Evolutionary conservation across 2,113 vertebrate species (phyloP).

Genomic region (Mola mola): DNA sequence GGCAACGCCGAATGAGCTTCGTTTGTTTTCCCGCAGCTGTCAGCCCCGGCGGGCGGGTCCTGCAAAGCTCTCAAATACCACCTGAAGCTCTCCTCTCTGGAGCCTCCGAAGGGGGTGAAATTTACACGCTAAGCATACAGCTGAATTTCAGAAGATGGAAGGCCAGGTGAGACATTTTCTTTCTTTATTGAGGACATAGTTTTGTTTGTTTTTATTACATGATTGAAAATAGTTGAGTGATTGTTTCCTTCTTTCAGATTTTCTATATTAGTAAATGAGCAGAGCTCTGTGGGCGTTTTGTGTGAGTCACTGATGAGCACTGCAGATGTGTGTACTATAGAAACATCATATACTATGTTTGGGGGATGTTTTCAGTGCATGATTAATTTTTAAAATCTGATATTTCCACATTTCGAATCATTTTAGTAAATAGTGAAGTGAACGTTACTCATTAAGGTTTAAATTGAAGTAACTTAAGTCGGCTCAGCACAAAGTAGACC

Average conservation of each 20-base stretch:
- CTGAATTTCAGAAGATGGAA: conserved; percentile 62
- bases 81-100: conserved; percentile 30
- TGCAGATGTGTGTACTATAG: conserved; percentile 17
- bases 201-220: too few relatives aligned
- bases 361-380: too few relatives aligned
- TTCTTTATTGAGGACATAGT: neutral
- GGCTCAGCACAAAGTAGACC: neutral
- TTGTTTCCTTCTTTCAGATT: too few relatives aligned
- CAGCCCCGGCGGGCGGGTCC: conserved; percentile 53
- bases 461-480: too few relatives aligned
- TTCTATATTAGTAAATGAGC: too few relatives aligned
- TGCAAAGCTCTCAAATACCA: neutral
- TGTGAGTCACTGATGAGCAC: conserved; percentile 34
- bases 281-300: conserved; percentile 27
- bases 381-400: too few relatives aligned
- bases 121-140: neutral
- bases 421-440: neutral
- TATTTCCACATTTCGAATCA: neutral
- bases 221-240: too few relatives aligned
- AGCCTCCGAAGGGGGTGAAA: neutral
- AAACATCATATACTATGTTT: too few relatives aligned
- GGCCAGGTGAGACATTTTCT: conserved; percentile 44
- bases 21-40: conserved; percentile 41
- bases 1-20: conserved; percentile 55
- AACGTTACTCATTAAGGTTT: too few relatives aligned